A percentile compares a stretch with the other conserved stretches of the same genome.
phyloP scores from a whole-genome alignment of 2,888 invertebrate genomes.

The Chelonus formosanus region DNA sequence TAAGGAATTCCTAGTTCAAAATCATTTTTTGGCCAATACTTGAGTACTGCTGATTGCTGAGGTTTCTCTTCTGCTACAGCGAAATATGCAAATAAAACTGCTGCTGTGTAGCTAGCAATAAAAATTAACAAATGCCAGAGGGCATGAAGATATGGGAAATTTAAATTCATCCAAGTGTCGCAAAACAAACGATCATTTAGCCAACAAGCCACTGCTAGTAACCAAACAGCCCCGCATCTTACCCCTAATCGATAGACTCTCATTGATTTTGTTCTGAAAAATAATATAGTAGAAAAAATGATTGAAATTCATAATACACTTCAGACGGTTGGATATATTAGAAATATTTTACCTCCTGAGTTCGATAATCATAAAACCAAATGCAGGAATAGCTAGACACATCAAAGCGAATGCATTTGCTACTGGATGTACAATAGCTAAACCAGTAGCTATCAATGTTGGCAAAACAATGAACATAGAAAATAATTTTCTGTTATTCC shows the following conservation, averaged over 20 bases:
- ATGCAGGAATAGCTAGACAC: constrained; percentile 76
- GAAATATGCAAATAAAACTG: constrained; percentile 83
- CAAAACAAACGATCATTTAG: constrained; percentile 81
- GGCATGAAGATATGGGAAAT: constrained; percentile 85
- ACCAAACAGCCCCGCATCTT: constrained; percentile 74
- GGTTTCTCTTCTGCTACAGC: constrained; percentile 78
- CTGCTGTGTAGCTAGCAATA: constrained; percentile 79
- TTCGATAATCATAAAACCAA: constrained; percentile 74
- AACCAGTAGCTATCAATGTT: constrained; percentile 73
- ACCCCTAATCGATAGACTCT: constrained; percentile 78
- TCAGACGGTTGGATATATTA: constrained; percentile 4
- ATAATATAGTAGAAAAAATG: constrained; percentile 17
- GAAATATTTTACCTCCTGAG: constrained; percentile 70
- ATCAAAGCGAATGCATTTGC: constrained; percentile 84
- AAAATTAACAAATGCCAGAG: constrained; percentile 86
- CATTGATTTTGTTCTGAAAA: constrained; percentile 69
- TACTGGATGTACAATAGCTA: constrained; percentile 80
- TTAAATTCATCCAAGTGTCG: constrained; percentile 79
- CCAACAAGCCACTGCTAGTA: constrained; percentile 80
- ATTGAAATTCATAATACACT: background rate
- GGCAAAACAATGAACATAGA: constrained; percentile 70
- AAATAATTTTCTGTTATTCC: constrained; percentile 73
- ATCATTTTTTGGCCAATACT: constrained; percentile 81
- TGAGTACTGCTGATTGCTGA: constrained; percentile 74
- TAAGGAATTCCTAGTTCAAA: constrained; percentile 83